Conservation (phyloP, 2,888 invertebrate genomes). For the Drosophila hamatofila region DNA sequence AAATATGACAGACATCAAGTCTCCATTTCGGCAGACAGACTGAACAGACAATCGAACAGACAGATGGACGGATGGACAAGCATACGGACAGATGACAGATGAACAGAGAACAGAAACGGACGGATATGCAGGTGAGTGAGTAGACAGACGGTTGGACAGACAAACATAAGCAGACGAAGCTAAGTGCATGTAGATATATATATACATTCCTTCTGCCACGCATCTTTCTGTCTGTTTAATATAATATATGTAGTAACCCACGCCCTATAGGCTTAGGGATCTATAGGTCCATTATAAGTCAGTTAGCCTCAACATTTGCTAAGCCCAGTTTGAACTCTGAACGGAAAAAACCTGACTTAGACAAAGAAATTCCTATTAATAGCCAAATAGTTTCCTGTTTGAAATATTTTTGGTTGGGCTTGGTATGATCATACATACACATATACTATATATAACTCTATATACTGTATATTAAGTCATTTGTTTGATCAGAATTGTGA, state of each 20-base stretch:
- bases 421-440: background rate
- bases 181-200: background rate
- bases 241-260: no score
- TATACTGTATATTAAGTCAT: background rate
- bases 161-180: background rate
- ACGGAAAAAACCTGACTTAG: background rate
- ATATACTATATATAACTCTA: background rate
- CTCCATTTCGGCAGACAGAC: background rate
- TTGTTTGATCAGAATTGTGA: constrained; percentile 31
- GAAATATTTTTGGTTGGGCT: background rate
- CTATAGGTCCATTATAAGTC: background rate
- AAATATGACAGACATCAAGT: background rate
- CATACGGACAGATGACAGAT: no score
- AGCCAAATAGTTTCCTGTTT: background rate
- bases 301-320: background rate
- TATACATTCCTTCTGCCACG: background rate
- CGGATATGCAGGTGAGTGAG: no score
- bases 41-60: background rate
- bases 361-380: background rate
- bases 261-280: background rate
- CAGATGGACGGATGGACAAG: background rate
- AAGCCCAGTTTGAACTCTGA: background rate
- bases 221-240: background rate
- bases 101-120: background rate
- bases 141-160: background rate